Percentiles rank a stretch among this genome's conserved stretches.
Evolutionary conservation across 2,797 vertebrate species (phyloP).

Genomic region (Cuniculus paca): DNA sequence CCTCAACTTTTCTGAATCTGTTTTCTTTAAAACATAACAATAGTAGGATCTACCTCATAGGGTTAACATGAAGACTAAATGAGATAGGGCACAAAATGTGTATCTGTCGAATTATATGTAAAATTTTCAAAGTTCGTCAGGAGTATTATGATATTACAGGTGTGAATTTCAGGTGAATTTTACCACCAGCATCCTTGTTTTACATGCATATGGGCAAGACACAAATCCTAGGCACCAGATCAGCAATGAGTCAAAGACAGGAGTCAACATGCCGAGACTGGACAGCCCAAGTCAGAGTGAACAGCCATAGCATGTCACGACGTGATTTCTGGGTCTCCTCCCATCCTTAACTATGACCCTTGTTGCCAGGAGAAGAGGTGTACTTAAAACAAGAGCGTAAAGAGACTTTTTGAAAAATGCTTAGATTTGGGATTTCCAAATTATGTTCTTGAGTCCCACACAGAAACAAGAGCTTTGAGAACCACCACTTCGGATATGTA

Average conservation of each 20-base stretch:
- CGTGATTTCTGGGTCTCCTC: neutral
- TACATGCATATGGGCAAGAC: neutral
- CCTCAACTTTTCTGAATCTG: constrained; percentile 19
- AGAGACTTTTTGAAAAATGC: neutral
- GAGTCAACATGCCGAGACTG: neutral
- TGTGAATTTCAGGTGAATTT: neutral
- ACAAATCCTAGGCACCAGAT: neutral
- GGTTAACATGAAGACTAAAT: neutral
- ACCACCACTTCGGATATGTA: neutral
- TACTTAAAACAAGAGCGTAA: neutral
- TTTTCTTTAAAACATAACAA: neutral
- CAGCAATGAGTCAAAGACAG: neutral
- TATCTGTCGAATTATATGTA: neutral
- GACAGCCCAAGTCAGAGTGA: neutral
- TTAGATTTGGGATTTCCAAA: constrained; percentile 49
- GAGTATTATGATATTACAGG: neutral
- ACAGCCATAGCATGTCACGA: neutral
- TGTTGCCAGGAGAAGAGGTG: neutral
- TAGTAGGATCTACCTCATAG: neutral
- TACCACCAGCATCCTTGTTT: neutral
- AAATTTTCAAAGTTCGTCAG: neutral
- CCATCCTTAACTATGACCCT: neutral
- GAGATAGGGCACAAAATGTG: neutral
- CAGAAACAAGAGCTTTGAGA: constrained; percentile 20
- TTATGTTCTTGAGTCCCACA: constrained; percentile 4